Evolutionary conservation across 2,797 vertebrate genomes (phyloP), one percentile per base, ranked within the genome.

Genomic region (Tarsius wallacei): DNA sequence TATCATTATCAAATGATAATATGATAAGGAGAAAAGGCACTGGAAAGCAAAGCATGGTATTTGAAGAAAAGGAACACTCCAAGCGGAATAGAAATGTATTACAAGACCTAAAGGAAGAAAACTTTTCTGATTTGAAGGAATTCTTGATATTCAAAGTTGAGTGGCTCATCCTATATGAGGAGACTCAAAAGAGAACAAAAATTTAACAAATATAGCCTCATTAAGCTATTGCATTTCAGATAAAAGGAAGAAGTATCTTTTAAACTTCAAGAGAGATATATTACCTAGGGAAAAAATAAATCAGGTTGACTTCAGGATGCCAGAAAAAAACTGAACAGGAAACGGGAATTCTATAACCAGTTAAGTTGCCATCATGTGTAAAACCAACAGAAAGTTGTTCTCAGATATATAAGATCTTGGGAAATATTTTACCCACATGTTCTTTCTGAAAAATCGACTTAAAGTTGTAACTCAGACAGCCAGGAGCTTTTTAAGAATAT

Each of bases 381-480:
- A 97, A 97, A 93, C 4, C 36, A 94, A 93, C 12, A 24, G 19
- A 83, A 94, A 83, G 12, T 73, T 96, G 28, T 82, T 88, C 49
- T 86, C 31, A 91, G 90, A 64, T 47, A 88, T n/a, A 42, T 81
- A 86, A 87, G 33, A 33, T 57, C 55, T 73, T 63, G 53, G 76
- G 61, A 95, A 91, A 80, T 95, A 88, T 61, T 94, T 91, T 77
- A 61, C 31, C 28, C 17, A 24, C 33, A 12, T 77, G 36, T 14
- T 77, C 14, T 87, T 90, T 14, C 49, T 66, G 70, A 93, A 90
- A 94, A 90, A 33, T 55, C 22, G 71, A 57, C 49, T 77, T 57
- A 61, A 92, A 49, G 4, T 63, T 93, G 7, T 28, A 88, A 85
- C 5, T 74, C 28, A 82, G 57, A 66, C 14, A 93, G 8, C 47